Percentiles rank a stretch among this genome's conserved stretches.
These are phyloP conservation scores for Danio kyathit DNA, from an alignment of 2,797 vertebrate genomes.

Conservation along the genomic window DNA sequence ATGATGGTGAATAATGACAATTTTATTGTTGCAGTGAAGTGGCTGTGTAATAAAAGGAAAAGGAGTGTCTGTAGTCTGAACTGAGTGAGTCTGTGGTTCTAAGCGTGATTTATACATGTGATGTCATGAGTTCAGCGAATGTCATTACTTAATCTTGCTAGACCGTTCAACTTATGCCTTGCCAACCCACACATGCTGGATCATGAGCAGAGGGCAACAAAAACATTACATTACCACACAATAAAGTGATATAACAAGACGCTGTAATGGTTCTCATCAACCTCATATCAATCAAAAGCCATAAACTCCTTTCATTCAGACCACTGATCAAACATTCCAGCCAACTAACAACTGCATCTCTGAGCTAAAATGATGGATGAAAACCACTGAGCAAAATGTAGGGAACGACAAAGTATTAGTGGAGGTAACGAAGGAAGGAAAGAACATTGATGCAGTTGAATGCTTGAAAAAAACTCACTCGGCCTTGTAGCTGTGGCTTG, in stretches of 20 bases:
- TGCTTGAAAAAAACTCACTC: neutral
- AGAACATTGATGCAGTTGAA: neutral
- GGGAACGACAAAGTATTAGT: neutral
- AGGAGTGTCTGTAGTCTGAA: conserved; percentile 4
- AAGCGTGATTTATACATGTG: conserved; percentile 24
- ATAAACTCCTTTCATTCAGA: conserved; percentile 23
- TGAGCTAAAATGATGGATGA: conserved; percentile 18
- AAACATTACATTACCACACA: conserved; percentile 44
- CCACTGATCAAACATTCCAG: conserved; percentile 6
- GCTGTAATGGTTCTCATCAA: conserved; percentile 8
- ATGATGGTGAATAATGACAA: neutral
- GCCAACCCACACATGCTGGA: conserved; percentile 34
- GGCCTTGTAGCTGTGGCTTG: neutral
- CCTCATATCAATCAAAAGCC: conserved; percentile 32
- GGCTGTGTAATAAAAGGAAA: conserved; percentile 9
- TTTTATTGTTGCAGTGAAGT: neutral
- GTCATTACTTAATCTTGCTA: conserved; percentile 30
- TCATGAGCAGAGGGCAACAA: conserved; percentile 20
- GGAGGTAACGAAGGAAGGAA: neutral
- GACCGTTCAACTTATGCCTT: conserved; percentile 35
- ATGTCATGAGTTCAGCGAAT: conserved; percentile 21
- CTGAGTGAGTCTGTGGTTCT: neutral
- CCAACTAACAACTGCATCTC: neutral
- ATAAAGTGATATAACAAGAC: conserved; percentile 31
- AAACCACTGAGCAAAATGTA: conserved; percentile 25